A percentile compares a stretch with the other conserved stretches of the same genome.
Evolutionary conservation across 1,140 invertebrate species (phyloP).

Genomic region (Drosophila pallidifrons): DNA sequence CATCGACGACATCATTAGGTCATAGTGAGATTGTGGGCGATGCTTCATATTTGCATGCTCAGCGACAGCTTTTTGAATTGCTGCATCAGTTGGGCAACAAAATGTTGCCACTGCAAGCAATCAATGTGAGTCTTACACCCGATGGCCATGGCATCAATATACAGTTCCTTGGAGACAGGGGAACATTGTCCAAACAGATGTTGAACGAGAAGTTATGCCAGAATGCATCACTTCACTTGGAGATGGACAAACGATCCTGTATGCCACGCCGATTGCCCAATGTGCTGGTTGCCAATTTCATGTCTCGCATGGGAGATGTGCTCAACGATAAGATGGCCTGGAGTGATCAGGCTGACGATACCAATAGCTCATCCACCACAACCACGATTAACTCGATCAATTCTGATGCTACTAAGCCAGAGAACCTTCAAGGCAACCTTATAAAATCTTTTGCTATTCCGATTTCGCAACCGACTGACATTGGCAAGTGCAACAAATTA

Average conservation of each 20-base stretch:
- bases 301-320: slow-evolving; percentile 38
- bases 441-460: neutral
- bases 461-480: neutral
- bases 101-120: slow-evolving; percentile 27
- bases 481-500: neutral
- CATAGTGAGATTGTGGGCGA: slow-evolving; percentile 13
- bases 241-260: slow-evolving; percentile 22
- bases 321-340: slow-evolving; percentile 35
- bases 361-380: neutral
- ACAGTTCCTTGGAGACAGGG: slow-evolving; percentile 25
- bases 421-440: neutral
- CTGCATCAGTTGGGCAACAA: slow-evolving; percentile 42
- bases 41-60: slow-evolving; percentile 29
- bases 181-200: slow-evolving; percentile 9
- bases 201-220: slow-evolving; percentile 23
- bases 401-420: neutral
- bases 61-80: slow-evolving; percentile 35
- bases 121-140: slow-evolving; percentile 28
- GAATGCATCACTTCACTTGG: slow-evolving; percentile 23
- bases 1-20: slow-evolving; percentile 22
- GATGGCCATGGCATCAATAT: slow-evolving; percentile 47
- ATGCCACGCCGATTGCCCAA: slow-evolving; percentile 39
- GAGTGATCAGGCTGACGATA: slow-evolving; percentile 1
- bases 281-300: slow-evolving; percentile 40
- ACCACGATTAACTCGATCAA: neutral